Evolutionary conservation across 2,113 vertebrate genomes (phyloP), one percentile per base, ranked within the genome.

Genomic region (Dromiciops gliroides): DNA sequence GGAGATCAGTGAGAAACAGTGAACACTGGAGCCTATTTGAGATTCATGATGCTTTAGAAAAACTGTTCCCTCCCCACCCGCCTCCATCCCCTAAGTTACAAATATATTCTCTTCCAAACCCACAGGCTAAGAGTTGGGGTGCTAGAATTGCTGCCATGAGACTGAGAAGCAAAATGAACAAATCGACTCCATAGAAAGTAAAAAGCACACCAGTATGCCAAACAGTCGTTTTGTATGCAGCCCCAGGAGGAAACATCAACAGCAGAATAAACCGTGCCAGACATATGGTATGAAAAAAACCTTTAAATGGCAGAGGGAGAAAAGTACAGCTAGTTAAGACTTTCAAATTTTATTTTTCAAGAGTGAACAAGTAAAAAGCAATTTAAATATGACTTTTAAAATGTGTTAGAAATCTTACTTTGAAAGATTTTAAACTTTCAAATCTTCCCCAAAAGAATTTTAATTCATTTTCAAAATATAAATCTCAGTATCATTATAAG

Each of bases 81-180:
- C 67, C 67, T 22, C 67, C 67, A 44, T 44, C 67, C 37, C n/a
- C 67, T 83, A 83, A 83, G 37, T 83, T 83, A 44, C n/a, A 83
- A 44, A 83, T 83, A 83, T 83, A 83, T 83, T 83, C n/a, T 83
- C n/a, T 83, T 83, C n/a, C 67, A 83, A 83, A 83, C 67, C 67
- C 67, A 83, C 67, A 83, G n/a, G n/a, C 16, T 44, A 83, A 44
- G 67, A 19, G n/a, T 83, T 83, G 67, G n/a, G n/a, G 67, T 83
- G 67, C 67, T 83, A 83, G 67, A 83, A 83, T 83, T 83, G 67
- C 67, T 83, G 67, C 67, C 44, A 83, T 83, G 67, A 83, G 67
- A 83, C 67, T 22, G 67, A 23, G 67, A 83, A 83, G 67, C 67
- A 83, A 83, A 83, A 83, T 83, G 67, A 83, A 83, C 67, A 83